A percentile compares a stretch with the other conserved stretches of the same genome.
Conservation (phyloP, 2,797 vertebrate species). For the Centropyge bicolor region DNA sequence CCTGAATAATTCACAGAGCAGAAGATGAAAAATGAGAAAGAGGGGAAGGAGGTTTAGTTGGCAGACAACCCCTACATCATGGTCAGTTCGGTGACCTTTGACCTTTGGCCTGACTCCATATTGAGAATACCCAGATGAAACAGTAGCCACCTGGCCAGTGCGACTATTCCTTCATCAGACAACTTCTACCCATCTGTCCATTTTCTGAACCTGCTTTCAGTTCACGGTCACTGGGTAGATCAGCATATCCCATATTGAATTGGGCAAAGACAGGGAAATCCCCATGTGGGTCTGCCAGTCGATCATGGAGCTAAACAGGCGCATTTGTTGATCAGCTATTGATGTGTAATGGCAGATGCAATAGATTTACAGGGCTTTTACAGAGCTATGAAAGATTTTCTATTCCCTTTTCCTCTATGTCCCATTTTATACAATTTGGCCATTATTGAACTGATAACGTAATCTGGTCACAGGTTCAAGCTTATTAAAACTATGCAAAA, state of each 20-base stretch:
- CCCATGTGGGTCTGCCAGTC: constrained; percentile 12
- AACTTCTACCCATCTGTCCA: constrained; percentile 24
- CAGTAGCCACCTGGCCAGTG: constrained; percentile 42
- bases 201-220: constrained; percentile 3
- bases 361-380: neutral
- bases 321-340: constrained; percentile 6
- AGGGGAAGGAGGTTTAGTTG: constrained; percentile 27
- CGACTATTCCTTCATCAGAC: constrained; percentile 11
- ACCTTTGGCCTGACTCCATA: constrained; percentile 46
- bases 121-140: constrained; percentile 31
- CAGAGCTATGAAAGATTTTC: neutral
- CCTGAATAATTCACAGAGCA: constrained; percentile 68
- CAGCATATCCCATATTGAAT: constrained; percentile 3
- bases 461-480: neutral
- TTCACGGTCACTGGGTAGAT: neutral
- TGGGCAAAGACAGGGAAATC: constrained; percentile 24
- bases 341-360: neutral
- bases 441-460: neutral
- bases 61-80: constrained; percentile 45
- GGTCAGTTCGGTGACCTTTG: constrained; percentile 52
- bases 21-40: constrained; percentile 67
- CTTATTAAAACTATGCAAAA: constrained; percentile 7
- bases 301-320: constrained; percentile 5
- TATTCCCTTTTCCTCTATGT: neutral
- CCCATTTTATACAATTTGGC: neutral